Evolutionary conservation across 2,113 vertebrate species (phyloP).

Genomic region (Pteropus alecto): DNA sequence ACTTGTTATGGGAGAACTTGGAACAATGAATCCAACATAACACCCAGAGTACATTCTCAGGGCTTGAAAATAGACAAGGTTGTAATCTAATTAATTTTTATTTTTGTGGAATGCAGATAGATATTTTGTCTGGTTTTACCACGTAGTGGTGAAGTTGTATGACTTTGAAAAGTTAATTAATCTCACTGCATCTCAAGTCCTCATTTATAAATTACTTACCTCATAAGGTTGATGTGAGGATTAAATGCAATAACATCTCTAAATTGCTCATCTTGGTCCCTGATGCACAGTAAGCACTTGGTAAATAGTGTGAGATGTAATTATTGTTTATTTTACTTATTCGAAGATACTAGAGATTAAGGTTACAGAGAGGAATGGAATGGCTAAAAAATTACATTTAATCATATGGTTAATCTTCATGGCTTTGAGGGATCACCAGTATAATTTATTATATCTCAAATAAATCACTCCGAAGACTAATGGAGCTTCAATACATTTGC

Average conservation of each 20-base stretch:
- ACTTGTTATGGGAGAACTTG: not conserved
- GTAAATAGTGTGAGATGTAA: not conserved
- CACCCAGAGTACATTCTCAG: not conserved
- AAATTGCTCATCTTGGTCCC: not conserved
- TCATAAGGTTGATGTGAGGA: conserved; percentile 1
- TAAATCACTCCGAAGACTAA: not conserved
- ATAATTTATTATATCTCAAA: not conserved
- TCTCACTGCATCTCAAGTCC: not conserved
- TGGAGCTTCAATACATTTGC: not conserved
- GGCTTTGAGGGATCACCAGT: not conserved
- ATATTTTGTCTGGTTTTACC: not conserved
- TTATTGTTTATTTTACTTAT: conserved; percentile 20
- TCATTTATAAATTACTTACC: conserved; percentile 32
- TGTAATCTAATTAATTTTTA: not conserved
- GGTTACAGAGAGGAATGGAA: not conserved
- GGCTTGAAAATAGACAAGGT: not conserved
- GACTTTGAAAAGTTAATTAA: conserved; percentile 56
- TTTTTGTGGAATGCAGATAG: not conserved
- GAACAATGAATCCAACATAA: not conserved
- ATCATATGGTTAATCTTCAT: not conserved
- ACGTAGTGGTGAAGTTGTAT: not conserved
- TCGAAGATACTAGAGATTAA: not conserved
- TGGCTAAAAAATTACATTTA: not conserved
- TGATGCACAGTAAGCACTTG: not conserved
- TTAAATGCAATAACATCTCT: not conserved